Evolutionary conservation across 2,888 invertebrate species (phyloP).

Genomic region (Glyphotaelius pellucidus): DNA sequence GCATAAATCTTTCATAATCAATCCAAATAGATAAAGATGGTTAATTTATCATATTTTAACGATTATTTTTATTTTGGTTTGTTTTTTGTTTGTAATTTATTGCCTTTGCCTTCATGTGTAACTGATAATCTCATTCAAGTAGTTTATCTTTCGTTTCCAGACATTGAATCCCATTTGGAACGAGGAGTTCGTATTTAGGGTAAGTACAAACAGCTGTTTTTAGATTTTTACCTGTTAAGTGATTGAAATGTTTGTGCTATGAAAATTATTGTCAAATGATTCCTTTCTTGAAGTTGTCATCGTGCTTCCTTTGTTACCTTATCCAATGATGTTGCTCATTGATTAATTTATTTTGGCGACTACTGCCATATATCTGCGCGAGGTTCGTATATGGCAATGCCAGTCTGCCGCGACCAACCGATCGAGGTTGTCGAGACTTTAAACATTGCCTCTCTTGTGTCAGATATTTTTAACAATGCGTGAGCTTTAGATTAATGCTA

Average conservation of each 20-base stretch:
- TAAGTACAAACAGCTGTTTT: constrained; percentile 74
- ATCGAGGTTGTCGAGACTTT: too few species aligned
- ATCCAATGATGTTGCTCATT: too few species aligned
- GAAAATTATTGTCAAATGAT: not conserved
- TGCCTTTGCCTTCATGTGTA: not conserved
- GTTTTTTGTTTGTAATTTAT: not conserved
- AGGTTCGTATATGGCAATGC: too few species aligned
- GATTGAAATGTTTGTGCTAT: not conserved
- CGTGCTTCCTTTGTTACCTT: too few species aligned
- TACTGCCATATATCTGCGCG: too few species aligned
- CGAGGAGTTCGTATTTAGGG: constrained; percentile 97
- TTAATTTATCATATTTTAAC: not conserved
- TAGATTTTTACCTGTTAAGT: not conserved
- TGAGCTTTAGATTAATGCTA: too few species aligned
- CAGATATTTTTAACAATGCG: too few species aligned
- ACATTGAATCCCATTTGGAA: constrained; percentile 98
- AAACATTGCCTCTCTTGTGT: too few species aligned
- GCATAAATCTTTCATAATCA: not conserved
- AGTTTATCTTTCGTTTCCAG: constrained; percentile 77
- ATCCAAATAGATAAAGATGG: not conserved
- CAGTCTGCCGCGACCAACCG: too few species aligned
- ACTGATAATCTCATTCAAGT: not conserved
- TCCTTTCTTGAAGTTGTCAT: not conserved
- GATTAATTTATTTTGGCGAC: too few species aligned
- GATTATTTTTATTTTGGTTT: not conserved